These are phyloP conservation scores for Meda fulgida DNA, from an alignment of 2,797 vertebrate species.

Conservation along the genomic window DNA sequence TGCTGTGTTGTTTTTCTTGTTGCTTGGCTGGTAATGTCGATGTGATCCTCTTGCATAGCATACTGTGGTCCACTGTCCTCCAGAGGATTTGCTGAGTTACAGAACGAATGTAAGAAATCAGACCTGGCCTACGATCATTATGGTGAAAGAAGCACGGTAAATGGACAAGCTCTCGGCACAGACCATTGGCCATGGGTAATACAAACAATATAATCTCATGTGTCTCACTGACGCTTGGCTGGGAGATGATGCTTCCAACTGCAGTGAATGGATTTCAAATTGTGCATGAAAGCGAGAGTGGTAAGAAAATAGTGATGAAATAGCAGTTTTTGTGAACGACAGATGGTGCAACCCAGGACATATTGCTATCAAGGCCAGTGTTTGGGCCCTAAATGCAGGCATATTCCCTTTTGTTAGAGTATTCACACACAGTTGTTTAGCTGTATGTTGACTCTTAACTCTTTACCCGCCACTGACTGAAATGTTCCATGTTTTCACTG, in stretches of 20 bases:
- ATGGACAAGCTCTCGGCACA: background rate
- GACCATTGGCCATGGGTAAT: background rate
- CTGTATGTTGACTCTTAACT: background rate
- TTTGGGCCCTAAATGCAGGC: background rate
- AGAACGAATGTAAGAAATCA: background rate
- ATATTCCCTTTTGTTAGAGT: background rate
- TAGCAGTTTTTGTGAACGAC: background rate
- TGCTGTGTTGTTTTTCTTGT: background rate
- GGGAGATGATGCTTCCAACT: background rate
- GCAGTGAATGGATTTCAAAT: background rate
- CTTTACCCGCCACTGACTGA: too few relatives aligned
- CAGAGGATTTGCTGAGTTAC: background rate
- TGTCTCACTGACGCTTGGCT: background rate
- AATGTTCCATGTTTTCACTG: too few relatives aligned
- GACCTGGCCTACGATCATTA: background rate
- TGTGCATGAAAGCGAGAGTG: background rate
- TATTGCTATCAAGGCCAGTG: background rate
- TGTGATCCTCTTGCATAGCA: background rate
- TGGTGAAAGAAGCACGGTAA: background rate
- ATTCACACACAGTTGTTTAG: background rate
- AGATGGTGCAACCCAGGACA: background rate
- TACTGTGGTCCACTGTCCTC: too few relatives aligned
- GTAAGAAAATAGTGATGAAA: background rate
- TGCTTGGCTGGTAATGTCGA: background rate
- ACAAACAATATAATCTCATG: background rate